Conservation (phyloP, 2,888 invertebrate genomes). For the Spicauda simplicius region DNA sequence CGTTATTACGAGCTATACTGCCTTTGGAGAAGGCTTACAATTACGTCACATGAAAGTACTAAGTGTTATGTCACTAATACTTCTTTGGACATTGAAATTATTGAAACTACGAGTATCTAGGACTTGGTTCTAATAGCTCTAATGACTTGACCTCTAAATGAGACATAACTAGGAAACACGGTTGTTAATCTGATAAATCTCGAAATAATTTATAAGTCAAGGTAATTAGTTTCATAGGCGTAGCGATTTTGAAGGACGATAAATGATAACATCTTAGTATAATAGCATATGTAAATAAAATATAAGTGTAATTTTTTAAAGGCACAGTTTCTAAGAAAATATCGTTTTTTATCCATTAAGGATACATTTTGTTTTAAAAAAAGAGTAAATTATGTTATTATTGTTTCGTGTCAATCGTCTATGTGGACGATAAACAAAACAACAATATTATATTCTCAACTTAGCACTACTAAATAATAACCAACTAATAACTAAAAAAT, state of each 20-base stretch:
- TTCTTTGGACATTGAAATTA: slow-evolving; percentile 2
- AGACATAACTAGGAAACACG: neutral
- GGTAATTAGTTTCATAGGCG: neutral
- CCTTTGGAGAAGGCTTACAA: slow-evolving; percentile 40
- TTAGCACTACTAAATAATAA: too few relatives aligned
- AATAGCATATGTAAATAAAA: too few relatives aligned
- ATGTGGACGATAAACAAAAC: too few relatives aligned
- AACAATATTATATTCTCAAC: too few relatives aligned
- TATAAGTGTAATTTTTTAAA: neutral
- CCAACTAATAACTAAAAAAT: too few relatives aligned
- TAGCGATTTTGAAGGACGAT: neutral
- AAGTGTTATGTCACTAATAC: slow-evolving; percentile 20
- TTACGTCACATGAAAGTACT: slow-evolving; percentile 35
- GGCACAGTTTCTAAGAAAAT: too few relatives aligned
- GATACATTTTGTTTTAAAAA: too few relatives aligned
- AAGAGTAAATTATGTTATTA: too few relatives aligned
- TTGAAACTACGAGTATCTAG: too few relatives aligned
- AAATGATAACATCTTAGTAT: neutral
- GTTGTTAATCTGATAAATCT: neutral
- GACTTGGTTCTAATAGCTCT: too few relatives aligned
- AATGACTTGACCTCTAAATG: neutral
- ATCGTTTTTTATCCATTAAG: too few relatives aligned
- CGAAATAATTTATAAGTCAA: neutral
- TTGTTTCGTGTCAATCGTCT: too few relatives aligned
- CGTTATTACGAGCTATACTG: slow-evolving; percentile 50